Base-by-base conservation (phyloP, 2,888 invertebrate genomes). In the Corythucha ciliata region DNA sequence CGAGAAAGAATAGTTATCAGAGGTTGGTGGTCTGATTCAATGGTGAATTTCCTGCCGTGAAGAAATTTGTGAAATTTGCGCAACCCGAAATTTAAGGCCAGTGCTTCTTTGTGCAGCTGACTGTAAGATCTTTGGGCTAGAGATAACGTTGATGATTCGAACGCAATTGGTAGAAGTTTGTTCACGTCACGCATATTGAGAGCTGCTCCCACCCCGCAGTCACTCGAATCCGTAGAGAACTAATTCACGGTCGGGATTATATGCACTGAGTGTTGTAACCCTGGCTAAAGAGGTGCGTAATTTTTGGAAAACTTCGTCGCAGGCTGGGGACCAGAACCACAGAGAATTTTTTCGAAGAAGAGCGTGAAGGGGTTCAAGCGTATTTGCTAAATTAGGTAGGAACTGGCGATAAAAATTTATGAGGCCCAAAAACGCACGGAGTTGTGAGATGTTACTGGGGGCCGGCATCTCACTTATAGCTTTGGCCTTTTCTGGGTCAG, bases 121-220 rank as follows among this genome's bases (percentile, higher is more conserved):
- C 40, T 27, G 34, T 56, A 53, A 22, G 47, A 53, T n/a, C 34
- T 46, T 16, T 55, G 44, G 1, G 53, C 53, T 8, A 39, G 16
- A 14, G 49, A 45, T 33, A 55, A 29, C 6, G 45, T 22, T 34
- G 40, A 37, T 29, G 53, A 53, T 22, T 39, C 55, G 44, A 48
- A 55, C 4, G 21, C 47, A 7, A 54, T 48, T 8, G 55, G 48
- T 18, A 29, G 32, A 24, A 49, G 44, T 7, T 22, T 14, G 8
- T 34, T 49, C 49, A 46, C 24, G 10, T 46, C 34, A 8, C 36
- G 24, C 14, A 54, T 48, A 29, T 34, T 16, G 4, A 58, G 36
- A 1, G 56, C 55, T 12, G 58, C 55, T 16, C 57, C 56, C 3
- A 58, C 53, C 2, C 57, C 56, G 40, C 53, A 52, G 12, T 36